A percentile compares a stretch with the other conserved stretches of the same genome.
These are phyloP conservation scores for Buphagus erythrorhynchus DNA, from an alignment of 2,797 vertebrate genomes.

Conservation along the genomic window DNA sequence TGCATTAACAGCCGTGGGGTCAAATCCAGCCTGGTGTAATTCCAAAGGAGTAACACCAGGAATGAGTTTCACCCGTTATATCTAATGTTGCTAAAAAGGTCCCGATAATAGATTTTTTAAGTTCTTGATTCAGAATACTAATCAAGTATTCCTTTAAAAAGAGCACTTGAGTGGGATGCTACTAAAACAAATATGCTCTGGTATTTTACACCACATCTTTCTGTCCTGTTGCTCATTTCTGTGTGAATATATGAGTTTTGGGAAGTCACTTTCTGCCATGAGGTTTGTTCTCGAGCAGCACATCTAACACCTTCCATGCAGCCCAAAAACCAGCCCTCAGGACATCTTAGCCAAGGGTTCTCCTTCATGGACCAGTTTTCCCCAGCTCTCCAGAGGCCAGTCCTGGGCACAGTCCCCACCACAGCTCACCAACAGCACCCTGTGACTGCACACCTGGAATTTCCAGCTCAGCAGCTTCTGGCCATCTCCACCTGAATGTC, in stretches of 20 bases:
- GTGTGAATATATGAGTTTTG: neutral
- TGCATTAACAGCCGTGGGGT: neutral
- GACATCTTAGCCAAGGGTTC: neutral
- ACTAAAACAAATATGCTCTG: slow-evolving; percentile 36
- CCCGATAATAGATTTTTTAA: slow-evolving; percentile 48
- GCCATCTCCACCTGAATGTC: accelerated
- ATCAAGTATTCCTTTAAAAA: slow-evolving; percentile 34
- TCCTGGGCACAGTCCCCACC: neutral
- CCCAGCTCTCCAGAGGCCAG: neutral
- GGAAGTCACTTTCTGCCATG: neutral
- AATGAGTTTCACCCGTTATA: slow-evolving; percentile 9
- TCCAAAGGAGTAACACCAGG: slow-evolving; percentile 23
- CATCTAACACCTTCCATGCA: neutral
- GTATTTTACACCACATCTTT: neutral
- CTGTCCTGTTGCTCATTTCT: slow-evolving; percentile 28
- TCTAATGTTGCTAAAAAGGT: slow-evolving; percentile 33
- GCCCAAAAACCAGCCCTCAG: neutral
- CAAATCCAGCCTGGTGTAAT: slow-evolving; percentile 39
- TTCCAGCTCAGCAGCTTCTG: neutral
- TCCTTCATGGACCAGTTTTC: neutral
- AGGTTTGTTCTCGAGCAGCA: neutral
- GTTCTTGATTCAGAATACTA: slow-evolving; percentile 41
- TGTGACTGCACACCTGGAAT: neutral
- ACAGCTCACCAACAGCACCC: neutral
- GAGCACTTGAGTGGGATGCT: slow-evolving; percentile 32